Evolutionary conservation across 2,888 invertebrate genomes (phyloP).

Genomic region (Drosophila pullipes): DNA sequence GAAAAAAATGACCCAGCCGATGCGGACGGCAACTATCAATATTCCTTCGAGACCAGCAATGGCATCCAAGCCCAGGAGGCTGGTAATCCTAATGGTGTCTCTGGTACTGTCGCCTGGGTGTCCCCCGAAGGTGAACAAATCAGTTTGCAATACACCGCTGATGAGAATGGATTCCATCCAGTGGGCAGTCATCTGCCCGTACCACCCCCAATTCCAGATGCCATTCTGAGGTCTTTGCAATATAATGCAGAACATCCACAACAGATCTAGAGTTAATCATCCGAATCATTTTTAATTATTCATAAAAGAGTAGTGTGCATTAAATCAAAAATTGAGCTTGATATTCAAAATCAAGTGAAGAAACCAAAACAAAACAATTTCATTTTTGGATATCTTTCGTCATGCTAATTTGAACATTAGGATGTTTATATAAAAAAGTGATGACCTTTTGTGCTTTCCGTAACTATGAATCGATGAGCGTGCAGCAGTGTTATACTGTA

Average conservation of each 20-base stretch:
- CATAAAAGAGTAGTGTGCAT: constrained; percentile 25
- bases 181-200: constrained; percentile 84
- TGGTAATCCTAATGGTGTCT: constrained; percentile 86
- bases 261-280: background rate
- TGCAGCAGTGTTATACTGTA: background rate
- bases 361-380: constrained; percentile 3
- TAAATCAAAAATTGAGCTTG: constrained; percentile 43
- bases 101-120: constrained; percentile 86
- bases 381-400: constrained; percentile 1
- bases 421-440: background rate
- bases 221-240: constrained; percentile 86
- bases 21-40: constrained; percentile 85
- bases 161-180: constrained; percentile 87
- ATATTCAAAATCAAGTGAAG: constrained; percentile 22
- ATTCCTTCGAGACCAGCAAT: constrained; percentile 87
- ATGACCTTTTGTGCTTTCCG: constrained; percentile 1
- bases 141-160: constrained; percentile 86
- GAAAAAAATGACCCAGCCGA: constrained; percentile 80
- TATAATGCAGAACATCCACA: constrained; percentile 85
- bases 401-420: background rate
- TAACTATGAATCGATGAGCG: background rate
- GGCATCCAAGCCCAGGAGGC: constrained; percentile 87
- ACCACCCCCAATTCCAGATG: constrained; percentile 87
- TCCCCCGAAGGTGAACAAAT: constrained; percentile 86
- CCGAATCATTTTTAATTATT: background rate